phyloP scores from a whole-genome alignment of 2,113 vertebrate species.

The Clupea harengus region DNA sequence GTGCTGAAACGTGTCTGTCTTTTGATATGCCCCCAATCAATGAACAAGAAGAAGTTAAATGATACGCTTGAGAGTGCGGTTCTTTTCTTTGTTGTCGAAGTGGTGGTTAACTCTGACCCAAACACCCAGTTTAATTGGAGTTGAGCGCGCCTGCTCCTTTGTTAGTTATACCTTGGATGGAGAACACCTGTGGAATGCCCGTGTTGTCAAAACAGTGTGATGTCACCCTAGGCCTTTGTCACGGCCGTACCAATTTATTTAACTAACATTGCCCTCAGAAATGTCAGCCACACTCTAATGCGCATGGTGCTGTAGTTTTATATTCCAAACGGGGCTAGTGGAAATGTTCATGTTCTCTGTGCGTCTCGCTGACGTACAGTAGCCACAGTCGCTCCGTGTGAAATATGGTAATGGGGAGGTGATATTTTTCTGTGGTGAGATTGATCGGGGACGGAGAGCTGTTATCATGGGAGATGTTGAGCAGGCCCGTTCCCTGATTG shows the following conservation, averaged over 20 bases:
- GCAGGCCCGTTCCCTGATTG: slow-evolving; percentile 32
- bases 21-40: too few relatives aligned
- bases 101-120: too few relatives aligned
- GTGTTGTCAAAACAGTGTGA: background rate
- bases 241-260: background rate
- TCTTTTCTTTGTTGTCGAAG: too few relatives aligned
- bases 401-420: background rate
- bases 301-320: background rate
- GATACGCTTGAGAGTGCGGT: too few relatives aligned
- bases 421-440: background rate
- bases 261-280: background rate
- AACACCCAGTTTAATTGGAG: too few relatives aligned
- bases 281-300: background rate
- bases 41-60: too few relatives aligned
- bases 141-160: too few relatives aligned
- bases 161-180: background rate
- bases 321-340: background rate
- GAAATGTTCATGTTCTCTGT: background rate
- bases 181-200: background rate
- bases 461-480: slow-evolving; percentile 16
- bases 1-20: too few relatives aligned
- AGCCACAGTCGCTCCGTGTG: background rate
- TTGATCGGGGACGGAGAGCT: slow-evolving; percentile 19
- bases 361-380: background rate
- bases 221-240: background rate